Conservation (phyloP, 2,113 vertebrate species). For the Aphelocoma coerulescens region DNA sequence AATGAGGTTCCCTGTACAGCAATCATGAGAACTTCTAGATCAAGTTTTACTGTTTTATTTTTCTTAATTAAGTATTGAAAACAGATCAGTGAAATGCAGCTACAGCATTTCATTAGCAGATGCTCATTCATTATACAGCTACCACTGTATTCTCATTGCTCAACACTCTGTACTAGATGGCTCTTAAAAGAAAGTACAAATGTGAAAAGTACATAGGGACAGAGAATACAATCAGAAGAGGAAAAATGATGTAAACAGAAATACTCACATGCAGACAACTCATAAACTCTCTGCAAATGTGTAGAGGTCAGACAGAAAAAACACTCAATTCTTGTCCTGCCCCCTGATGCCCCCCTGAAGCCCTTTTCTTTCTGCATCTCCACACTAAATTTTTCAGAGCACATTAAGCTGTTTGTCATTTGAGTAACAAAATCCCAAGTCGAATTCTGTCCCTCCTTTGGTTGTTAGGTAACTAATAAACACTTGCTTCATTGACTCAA, state of each 20-base stretch:
- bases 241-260: background rate
- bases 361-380: background rate
- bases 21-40: background rate
- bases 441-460: background rate
- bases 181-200: background rate
- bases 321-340: background rate
- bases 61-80: background rate
- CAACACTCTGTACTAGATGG: background rate
- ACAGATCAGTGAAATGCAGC: background rate
- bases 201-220: background rate
- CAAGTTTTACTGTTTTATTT: background rate
- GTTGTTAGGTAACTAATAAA: background rate
- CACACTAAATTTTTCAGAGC: background rate
- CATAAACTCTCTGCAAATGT: background rate
- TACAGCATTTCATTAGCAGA: background rate
- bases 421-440: background rate
- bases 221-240: background rate
- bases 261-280: background rate
- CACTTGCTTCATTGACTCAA: background rate
- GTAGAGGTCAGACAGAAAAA: background rate
- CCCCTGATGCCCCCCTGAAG: background rate
- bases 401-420: fast-evolving
- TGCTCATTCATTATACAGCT: background rate
- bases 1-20: background rate
- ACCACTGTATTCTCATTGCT: background rate